Conservation (phyloP, 2,888 invertebrate species). For the Nemurella pictetii region DNA sequence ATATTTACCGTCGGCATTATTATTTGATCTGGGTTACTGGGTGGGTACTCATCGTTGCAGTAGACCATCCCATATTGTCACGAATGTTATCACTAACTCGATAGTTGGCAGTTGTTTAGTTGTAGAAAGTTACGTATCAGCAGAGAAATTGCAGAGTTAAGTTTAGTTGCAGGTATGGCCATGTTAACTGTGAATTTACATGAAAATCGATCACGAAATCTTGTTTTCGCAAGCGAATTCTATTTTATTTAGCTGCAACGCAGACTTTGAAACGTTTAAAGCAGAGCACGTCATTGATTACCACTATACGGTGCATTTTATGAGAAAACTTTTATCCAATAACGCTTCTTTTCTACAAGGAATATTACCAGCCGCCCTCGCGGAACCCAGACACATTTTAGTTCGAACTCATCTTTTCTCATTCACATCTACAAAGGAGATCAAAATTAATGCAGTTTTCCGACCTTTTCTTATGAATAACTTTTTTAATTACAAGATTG, state of each 20-base stretch:
- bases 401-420: not conserved
- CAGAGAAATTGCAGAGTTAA: too few species aligned
- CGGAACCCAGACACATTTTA: not conserved
- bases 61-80: not conserved
- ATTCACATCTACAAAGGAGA: not conserved
- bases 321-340: conserved; percentile 28
- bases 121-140: too few species aligned
- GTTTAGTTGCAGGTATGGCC: too few species aligned
- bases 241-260: not conserved
- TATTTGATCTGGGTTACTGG: not conserved
- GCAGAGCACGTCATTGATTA: conserved; percentile 9
- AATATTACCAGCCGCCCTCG: not conserved
- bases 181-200: not conserved
- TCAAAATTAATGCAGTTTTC: not conserved
- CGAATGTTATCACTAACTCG: not conserved
- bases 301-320: conserved; percentile 9
- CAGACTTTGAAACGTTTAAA: not conserved
- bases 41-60: not conserved
- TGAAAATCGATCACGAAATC: not conserved
- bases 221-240: not conserved
- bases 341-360: not conserved
- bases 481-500: not conserved
- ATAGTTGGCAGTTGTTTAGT: not conserved
- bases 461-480: not conserved
- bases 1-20: not conserved